Evolutionary conservation across 2,888 invertebrate species (phyloP), one percentile per base, ranked within the genome.

Genomic region (Heterodera filipjevi): DNA sequence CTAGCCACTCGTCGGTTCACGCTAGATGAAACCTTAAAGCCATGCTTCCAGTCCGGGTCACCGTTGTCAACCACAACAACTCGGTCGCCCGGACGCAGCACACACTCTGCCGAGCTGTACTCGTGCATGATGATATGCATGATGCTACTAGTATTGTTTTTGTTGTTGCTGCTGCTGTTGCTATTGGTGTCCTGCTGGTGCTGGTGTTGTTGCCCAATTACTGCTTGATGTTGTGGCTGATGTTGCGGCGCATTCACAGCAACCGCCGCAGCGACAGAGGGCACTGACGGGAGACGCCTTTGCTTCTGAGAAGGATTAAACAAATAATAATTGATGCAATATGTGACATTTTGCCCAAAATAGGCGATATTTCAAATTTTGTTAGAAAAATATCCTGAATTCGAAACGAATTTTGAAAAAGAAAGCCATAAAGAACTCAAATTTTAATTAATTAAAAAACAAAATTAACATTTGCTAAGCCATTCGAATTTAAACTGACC

Each of bases 1-100:
- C n/a, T n/a, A n/a, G n/a, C n/a, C n/a, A n/a, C n/a, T n/a, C n/a
- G n/a, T n/a, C n/a, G n/a, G n/a, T n/a, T n/a, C n/a, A n/a, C n/a
- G n/a, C n/a, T n/a, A 44, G 44, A 44, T 44, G 44, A 12, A 53
- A 81, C 75, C 49, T 84, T 82, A 82, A 88, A 87, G 44, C 88
- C 88, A 78, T 88, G 87, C 14, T 87, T 79, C 88, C 88, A 88
- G 74, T 86, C 87, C 19, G 88, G 87, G 82, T 88, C 88, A 12
- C 88, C 88, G 78, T 88, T 88, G 79, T 88, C 87, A 16, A 88
- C 86, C 14, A 88, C 83, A n/a, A 80, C 83, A 46, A 88, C 66
- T n/a, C 86, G 83, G 66, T 88, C 86, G 19, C 88, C 88, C n/a
- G 88, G 80, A 30, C 78, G 78, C 70, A 88, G 76, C 0, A 76